phyloP scores from a whole-genome alignment of 2,113 vertebrate genomes.

The Hypomesus transpacificus region DNA sequence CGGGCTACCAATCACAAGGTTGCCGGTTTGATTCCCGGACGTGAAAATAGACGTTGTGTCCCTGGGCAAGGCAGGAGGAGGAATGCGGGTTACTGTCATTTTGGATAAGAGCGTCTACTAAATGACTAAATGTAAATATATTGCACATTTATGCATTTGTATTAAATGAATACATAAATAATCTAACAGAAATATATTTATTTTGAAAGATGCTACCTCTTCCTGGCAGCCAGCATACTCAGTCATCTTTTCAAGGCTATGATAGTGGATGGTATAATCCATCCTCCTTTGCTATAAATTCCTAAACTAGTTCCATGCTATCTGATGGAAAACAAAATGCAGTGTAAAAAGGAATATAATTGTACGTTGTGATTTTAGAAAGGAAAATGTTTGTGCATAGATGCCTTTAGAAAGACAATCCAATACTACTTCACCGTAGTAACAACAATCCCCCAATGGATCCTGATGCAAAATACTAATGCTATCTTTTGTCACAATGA shows the following conservation, averaged over 20 bases:
- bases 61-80: no score
- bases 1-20: no score
- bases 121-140: no score
- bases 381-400: background rate
- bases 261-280: constrained; percentile 49
- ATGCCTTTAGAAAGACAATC: background rate
- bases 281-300: constrained; percentile 37
- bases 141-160: constrained; percentile 22
- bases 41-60: no score
- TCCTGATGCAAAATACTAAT: background rate
- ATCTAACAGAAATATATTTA: background rate
- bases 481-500: background rate
- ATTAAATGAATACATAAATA: constrained; percentile 11
- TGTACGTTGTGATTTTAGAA: background rate
- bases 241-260: constrained; percentile 46
- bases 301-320: background rate
- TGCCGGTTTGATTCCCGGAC: no score
- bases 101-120: no score
- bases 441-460: no score
- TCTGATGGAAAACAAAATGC: background rate
- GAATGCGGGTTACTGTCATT: no score
- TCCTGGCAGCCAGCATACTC: background rate
- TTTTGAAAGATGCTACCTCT: background rate
- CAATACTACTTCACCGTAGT: background rate
- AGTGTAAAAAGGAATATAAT: background rate